Percentiles rank a stretch among this genome's conserved stretches.
Conservation (phyloP, 2,797 vertebrate species). For the Aulostomus chinensis region DNA sequence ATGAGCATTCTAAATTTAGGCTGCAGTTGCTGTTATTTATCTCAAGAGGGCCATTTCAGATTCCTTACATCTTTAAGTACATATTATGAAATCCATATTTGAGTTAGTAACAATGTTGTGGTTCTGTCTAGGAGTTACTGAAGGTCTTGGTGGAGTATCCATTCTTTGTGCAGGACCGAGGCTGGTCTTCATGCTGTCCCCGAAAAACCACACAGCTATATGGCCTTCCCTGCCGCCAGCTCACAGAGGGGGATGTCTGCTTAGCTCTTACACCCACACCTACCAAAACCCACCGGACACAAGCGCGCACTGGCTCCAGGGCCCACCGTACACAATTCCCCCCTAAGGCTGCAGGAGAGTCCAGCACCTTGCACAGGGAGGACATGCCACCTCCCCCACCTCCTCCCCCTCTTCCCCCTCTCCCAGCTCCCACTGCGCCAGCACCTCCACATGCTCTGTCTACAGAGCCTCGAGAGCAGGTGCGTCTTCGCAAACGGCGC, state of each 20-base stretch:
- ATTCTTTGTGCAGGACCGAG: constrained; percentile 81
- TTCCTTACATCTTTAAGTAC: too few species aligned
- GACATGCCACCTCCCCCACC: constrained; percentile 75
- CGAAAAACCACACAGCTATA: constrained; percentile 80
- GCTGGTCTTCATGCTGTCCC: constrained; percentile 86
- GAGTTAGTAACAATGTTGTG: constrained; percentile 42
- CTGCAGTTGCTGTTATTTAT: too few species aligned
- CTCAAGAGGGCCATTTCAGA: too few species aligned
- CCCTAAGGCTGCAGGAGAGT: constrained; percentile 45
- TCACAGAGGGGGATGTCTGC: constrained; percentile 79
- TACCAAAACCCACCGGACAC: constrained; percentile 59
- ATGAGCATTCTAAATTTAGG: too few species aligned
- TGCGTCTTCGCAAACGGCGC: constrained; percentile 75
- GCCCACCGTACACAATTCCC: constrained; percentile 47
- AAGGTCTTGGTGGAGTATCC: constrained; percentile 86
- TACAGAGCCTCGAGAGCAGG: constrained; percentile 49
- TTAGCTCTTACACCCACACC: constrained; percentile 79
- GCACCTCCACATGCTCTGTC: constrained; percentile 28
- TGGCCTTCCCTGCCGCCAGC: constrained; percentile 80
- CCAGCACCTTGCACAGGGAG: constrained; percentile 60
- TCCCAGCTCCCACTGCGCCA: constrained; percentile 31
- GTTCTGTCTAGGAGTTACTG: constrained; percentile 80
- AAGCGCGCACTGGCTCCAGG: constrained; percentile 46
- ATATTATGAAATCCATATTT: not conserved
- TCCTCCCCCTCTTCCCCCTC: constrained; percentile 67